Evolutionary conservation across 2,888 invertebrate genomes (phyloP).

Genomic region (Melikaiella ostensackeni): DNA sequence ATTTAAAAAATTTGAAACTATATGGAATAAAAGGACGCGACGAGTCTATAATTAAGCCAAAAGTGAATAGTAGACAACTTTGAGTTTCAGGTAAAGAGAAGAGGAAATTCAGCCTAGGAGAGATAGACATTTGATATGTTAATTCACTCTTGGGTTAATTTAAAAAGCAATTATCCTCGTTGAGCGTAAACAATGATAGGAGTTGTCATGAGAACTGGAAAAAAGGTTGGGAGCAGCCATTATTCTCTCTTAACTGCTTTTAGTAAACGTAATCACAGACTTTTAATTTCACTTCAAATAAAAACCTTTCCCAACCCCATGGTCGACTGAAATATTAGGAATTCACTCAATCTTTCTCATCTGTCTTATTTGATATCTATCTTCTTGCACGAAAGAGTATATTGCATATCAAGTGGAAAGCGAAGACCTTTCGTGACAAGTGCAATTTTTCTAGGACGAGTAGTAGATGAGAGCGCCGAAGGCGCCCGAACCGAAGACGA

Average conservation of each 20-base stretch:
- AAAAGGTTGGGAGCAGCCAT: constrained; percentile 41
- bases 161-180: constrained; percentile 66
- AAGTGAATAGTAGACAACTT: not conserved
- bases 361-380: not conserved
- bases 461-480: too few relatives aligned
- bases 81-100: constrained; percentile 14
- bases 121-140: constrained; percentile 58
- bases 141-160: constrained; percentile 61
- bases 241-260: constrained; percentile 46
- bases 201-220: constrained; percentile 20
- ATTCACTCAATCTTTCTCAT: not conserved
- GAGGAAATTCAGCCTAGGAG: not conserved
- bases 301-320: not conserved
- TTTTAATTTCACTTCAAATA: constrained; percentile 14
- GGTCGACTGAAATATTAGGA: not conserved
- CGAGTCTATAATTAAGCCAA: too few relatives aligned
- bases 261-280: constrained; percentile 7
- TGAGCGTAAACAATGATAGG: constrained; percentile 62
- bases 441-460: too few relatives aligned
- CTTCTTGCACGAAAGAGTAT: too few relatives aligned
- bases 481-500: too few relatives aligned
- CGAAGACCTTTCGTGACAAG: too few relatives aligned
- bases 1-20: too few relatives aligned
- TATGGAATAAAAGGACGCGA: too few relatives aligned
- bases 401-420: too few relatives aligned